phyloP scores from a whole-genome alignment of 2,797 vertebrate genomes.

The Crocodylus rhombifer region DNA sequence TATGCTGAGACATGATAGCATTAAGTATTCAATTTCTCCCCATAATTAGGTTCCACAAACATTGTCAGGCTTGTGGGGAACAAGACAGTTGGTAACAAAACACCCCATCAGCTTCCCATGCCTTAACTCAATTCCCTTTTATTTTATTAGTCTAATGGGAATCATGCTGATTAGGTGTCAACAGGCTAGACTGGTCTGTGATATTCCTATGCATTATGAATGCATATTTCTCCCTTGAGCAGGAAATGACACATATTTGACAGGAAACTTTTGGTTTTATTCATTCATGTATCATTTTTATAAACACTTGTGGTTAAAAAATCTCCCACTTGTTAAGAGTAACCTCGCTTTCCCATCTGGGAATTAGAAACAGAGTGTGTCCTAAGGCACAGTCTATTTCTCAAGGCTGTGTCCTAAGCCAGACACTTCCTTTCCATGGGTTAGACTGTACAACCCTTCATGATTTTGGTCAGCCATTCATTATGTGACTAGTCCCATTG shows the following conservation, averaged over 20 bases:
- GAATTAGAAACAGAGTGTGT: neutral
- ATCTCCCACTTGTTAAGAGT: neutral
- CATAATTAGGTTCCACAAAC: slow-evolving; percentile 34
- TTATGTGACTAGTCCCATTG: neutral
- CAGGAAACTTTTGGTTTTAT: neutral
- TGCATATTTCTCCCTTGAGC: slow-evolving; percentile 1
- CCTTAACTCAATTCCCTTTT: slow-evolving; percentile 30
- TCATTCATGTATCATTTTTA: slow-evolving; percentile 3
- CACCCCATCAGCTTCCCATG: neutral
- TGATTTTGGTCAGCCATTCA: neutral
- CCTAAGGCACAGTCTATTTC: neutral
- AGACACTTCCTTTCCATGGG: neutral
- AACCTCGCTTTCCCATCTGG: neutral
- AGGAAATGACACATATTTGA: neutral
- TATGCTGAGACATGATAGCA: slow-evolving; percentile 41
- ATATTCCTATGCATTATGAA: slow-evolving; percentile 1
- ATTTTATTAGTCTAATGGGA: slow-evolving; percentile 41
- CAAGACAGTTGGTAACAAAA: slow-evolving; percentile 54
- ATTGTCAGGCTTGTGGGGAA: neutral
- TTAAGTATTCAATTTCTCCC: slow-evolving; percentile 41
- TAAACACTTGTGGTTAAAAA: neutral
- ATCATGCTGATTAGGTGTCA: slow-evolving; percentile 51
- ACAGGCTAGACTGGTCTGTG: slow-evolving; percentile 9
- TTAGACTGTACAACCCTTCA: neutral
- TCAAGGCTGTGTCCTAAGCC: neutral